Evolutionary conservation across 23 tunicate genomes (phyloP), one percentile per base, ranked within the genome.

Genomic region (Trididemnum clinides): DNA sequence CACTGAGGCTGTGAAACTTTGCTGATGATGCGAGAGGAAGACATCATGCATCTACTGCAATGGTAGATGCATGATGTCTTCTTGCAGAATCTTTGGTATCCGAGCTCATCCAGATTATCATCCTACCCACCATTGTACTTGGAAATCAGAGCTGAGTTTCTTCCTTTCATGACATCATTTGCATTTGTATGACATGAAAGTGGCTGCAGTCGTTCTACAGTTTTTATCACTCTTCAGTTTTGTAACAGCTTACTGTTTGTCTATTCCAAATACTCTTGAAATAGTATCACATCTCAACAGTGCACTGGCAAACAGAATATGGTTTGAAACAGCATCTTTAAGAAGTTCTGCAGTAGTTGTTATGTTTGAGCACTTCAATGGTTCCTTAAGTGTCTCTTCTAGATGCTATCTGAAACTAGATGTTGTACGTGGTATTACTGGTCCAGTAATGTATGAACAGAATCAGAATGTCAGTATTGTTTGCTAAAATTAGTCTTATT

Each of bases 1-100:
- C 70, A 5, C 22, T 63, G 21, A 63, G 70, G n/a, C 70, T 63
- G 70, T 63, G 70, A 63, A 5, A 10, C 22, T 18, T 22, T n/a
- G 70, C 70, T 63, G 70, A 15, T 63, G 70, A 63, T 25, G 70
- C n/a, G 70, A 6, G 70, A 63, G 70, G 70, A 63, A 63, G 70
- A 10, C 6, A 63, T 10, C 22, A 10, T 15, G 70, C 21, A 25
- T 63, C 21, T 63, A n/a, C 22, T 63, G 70, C 22, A n/a, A 25
- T 63, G 6, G 22, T 63, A 49, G 54, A 18, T 63, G 12, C 70
- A 10, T 63, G 70, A 18, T 15, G 70, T 63, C 22, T 63, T 63
- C 28, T 25, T 22, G 28, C 70, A 63, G 22, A 63, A 63, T 6
- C 26, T 63, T 63, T 63, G 70, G 28, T 63, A n/a, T 63, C 70